Percentiles rank a stretch among this genome's conserved stretches.
Evolutionary conservation across 2,888 invertebrate species (phyloP).

Genomic region (Pandemis cinnamomeana): DNA sequence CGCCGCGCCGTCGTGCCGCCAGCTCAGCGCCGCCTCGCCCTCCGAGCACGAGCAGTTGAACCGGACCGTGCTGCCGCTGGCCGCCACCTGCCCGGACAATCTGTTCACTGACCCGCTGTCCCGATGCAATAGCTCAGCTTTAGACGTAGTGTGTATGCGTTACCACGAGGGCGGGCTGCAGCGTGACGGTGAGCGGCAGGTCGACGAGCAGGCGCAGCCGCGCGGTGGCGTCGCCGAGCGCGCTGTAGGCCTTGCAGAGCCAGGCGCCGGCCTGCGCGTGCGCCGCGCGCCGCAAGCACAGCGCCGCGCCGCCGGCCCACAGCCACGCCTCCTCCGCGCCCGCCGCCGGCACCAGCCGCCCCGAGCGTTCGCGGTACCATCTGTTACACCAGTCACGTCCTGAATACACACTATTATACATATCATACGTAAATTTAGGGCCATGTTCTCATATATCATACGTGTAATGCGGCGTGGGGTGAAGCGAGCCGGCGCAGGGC

Average conservation of each 20-base stretch:
- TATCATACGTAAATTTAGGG: background rate
- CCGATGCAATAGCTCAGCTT: background rate
- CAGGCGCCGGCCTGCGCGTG: slow-evolving; percentile 86
- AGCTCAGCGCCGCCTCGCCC: slow-evolving; percentile 80
- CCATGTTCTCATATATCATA: slow-evolving; percentile 54
- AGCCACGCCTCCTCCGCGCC: slow-evolving; percentile 83
- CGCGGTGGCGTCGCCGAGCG: slow-evolving; percentile 87
- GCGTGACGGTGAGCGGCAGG: slow-evolving; percentile 85
- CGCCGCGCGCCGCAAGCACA: slow-evolving; percentile 86
- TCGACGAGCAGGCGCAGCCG: slow-evolving; percentile 86
- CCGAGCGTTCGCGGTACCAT: slow-evolving; percentile 83
- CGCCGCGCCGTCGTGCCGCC: slow-evolving; percentile 88
- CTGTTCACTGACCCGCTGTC: background rate
- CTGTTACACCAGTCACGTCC: slow-evolving; percentile 52
- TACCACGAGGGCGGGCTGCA: slow-evolving; percentile 85
- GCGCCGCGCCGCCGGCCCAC: slow-evolving; percentile 89
- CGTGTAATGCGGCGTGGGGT: slow-evolving; percentile 87
- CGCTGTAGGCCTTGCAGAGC: slow-evolving; percentile 88
- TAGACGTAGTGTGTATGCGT: background rate
- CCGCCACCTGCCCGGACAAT: slow-evolving; percentile 79
- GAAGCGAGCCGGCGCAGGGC: slow-evolving; percentile 87
- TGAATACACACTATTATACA: background rate
- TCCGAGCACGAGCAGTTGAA: slow-evolving; percentile 87
- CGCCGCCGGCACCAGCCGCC: slow-evolving; percentile 73
- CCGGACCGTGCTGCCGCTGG: slow-evolving; percentile 87